Base-by-base conservation (phyloP, 2,113 vertebrate species). In the Lepisosteus osseus region DNA sequence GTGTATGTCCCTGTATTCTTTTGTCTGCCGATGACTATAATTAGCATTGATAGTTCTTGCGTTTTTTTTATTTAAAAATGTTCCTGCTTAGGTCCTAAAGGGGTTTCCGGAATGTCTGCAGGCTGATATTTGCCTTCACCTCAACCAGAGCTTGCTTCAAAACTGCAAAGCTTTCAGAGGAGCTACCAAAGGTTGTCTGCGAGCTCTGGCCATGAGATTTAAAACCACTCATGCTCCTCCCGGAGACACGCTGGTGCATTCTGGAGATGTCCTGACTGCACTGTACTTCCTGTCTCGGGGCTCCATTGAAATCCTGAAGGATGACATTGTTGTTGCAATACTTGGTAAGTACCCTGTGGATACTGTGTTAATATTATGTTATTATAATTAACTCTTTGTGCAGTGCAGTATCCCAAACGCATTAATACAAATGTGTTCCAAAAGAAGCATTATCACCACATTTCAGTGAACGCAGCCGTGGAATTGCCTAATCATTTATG, bases 31-130 rank as follows among this genome's bases (percentile, higher is more conserved):
- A 5, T 51, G 47, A 6, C 5, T 51, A 9, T 51, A 2, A 51
- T 51, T 5, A 6, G 5, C 47, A 51, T 51, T 51, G 47, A 51
- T 51, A 51, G 47, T 51, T 51, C 3, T 59, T 59, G 57, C 7
- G 11, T 59, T 59, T 43, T 66, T 43, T 51, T 44, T 29, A 6
- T 40, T 66, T 14, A 4, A 6, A 66, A 2, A 66, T 80, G 42
- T 74, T 29, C 29, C 6, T 69, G 72, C 85, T 69, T 83, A 99
- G 97, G 97, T 99, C 74, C 85, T 99, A 80, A 99, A 99, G 91
- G 97, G 97, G 43, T 99, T 99, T 83, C 97, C 97, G 74, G 97
- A 99, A 88, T 99, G 97, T 87, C 93, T 99, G 79, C 97, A 99
- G 89, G 97, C 97, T 76, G 97, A 99, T 79, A 99, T 99, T 82